A percentile compares a stretch with the other conserved stretches of the same genome.
Conservation (phyloP, 2,113 vertebrate genomes). For the Gymnobelideus leadbeateri region DNA sequence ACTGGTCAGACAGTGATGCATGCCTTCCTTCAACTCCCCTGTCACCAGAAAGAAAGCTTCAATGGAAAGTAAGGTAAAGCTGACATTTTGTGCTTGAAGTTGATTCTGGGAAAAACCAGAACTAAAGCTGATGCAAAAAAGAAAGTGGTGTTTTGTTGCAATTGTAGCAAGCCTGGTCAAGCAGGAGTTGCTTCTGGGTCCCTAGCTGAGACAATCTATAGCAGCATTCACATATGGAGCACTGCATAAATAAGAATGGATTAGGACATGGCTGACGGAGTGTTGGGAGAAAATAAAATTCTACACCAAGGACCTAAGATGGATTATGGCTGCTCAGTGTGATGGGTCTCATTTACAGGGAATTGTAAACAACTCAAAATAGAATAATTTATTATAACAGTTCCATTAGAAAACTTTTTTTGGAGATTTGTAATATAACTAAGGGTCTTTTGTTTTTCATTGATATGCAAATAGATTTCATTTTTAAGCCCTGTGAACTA, state of each 20-base stretch:
- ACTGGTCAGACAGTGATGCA: background rate
- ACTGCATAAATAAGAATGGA: background rate
- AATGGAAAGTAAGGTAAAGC: background rate
- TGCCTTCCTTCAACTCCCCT: background rate
- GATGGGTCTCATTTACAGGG: background rate
- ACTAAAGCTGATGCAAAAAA: background rate
- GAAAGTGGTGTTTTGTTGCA: background rate
- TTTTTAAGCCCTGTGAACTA: background rate
- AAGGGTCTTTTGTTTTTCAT: background rate
- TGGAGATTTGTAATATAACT: background rate
- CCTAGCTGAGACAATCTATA: background rate
- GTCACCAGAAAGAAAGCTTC: no score
- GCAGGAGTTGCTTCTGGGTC: background rate
- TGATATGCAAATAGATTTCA: background rate
- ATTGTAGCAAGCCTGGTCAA: background rate
- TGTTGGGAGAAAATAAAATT: background rate
- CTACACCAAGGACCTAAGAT: background rate
- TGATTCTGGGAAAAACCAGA: background rate
- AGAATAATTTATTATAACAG: background rate
- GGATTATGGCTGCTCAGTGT: background rate
- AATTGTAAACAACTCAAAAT: background rate
- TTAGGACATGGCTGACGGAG: background rate
- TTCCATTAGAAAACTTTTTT: background rate
- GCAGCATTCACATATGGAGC: background rate
- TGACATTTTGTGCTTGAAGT: background rate